Base-by-base conservation (phyloP, 1,140 invertebrate genomes). In the Mycetomoellerius zeteki region DNA sequence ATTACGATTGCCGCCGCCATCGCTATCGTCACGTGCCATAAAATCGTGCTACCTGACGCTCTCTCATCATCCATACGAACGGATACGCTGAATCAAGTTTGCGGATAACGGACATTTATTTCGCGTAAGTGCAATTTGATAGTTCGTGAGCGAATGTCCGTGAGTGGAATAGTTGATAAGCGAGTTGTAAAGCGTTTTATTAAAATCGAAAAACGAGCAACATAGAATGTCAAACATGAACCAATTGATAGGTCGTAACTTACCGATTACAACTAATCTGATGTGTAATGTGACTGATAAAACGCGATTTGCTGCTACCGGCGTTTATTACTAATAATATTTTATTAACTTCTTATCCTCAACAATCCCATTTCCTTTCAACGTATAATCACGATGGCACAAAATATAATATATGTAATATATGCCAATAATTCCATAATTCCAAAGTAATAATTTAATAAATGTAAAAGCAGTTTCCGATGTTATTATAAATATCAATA, bases 1-100 rank as follows among this genome's bases (percentile, higher is more conserved):
- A 86, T 90, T 86, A 90, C 84, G 75, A 89, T 81, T 67, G 60
- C 54, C 65, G 7, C 27, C 37, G 54, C 50, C 62, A 16, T 33
- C 50, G 64, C 52, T 82, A 82, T 78, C 80, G 81, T 85, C 50
- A 78, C 62, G 72, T 56, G 54, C 73, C 58, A 86, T 89, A 81
- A 86, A 89, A 88, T 88, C 60, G 62, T 21, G 27, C 73, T 19
- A 21, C 24, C 37, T 73, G 72, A 78, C 69, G 43, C 30, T 86
- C 50, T 64, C 37, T 88, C 82, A 71, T 86, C 60, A 27, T 50
- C 50, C 54, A 82, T 76, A 82, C 77, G 30, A 33, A 54, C 21
- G 56, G 19, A 71, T 27, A 27, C 0, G 21, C 5, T 27, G 75
- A 76, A 86, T 80, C 60, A 30, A 54, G 65, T 89, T 86, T 81